Conservation (phyloP, 2,113 vertebrate species). For the Sylvilagus bachmani region DNA sequence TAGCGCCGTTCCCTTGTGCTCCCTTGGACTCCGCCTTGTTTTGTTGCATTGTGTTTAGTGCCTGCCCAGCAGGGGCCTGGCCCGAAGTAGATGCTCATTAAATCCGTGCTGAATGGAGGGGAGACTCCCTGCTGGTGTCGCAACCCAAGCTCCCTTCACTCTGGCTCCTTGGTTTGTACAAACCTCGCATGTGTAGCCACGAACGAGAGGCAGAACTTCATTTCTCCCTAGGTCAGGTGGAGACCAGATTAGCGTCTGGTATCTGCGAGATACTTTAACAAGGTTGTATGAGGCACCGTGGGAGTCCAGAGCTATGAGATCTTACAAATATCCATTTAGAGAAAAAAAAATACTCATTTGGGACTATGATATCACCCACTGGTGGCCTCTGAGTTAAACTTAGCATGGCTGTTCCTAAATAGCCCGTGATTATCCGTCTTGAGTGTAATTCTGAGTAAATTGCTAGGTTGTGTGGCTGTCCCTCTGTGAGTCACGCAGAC, state of each 20-base stretch:
- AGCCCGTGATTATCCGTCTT: not conserved
- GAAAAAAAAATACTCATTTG: not conserved
- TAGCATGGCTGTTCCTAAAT: not conserved
- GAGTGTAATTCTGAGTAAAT: slow-evolving; percentile 11
- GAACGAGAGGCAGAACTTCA: not conserved
- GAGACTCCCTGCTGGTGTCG: not conserved
- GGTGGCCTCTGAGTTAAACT: not conserved
- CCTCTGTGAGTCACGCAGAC: not conserved
- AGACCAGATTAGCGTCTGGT: not conserved
- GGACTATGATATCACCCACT: not conserved
- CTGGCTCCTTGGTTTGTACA: not conserved
- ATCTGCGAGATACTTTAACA: not conserved
- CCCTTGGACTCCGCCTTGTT: not conserved
- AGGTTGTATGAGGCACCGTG: not conserved
- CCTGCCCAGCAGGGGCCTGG: not conserved
- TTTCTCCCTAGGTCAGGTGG: not conserved
- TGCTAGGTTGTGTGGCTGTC: not conserved
- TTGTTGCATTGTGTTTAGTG: not conserved
- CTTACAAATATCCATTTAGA: not conserved
- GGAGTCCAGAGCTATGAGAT: not conserved
- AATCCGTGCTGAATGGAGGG: not conserved
- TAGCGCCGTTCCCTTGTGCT: not conserved
- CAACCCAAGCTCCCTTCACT: not conserved
- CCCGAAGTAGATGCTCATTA: not conserved
- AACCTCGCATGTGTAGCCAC: not conserved